Evolutionary conservation across 2,888 invertebrate species (phyloP).

Genomic region (Phrixothrix hirtus): DNA sequence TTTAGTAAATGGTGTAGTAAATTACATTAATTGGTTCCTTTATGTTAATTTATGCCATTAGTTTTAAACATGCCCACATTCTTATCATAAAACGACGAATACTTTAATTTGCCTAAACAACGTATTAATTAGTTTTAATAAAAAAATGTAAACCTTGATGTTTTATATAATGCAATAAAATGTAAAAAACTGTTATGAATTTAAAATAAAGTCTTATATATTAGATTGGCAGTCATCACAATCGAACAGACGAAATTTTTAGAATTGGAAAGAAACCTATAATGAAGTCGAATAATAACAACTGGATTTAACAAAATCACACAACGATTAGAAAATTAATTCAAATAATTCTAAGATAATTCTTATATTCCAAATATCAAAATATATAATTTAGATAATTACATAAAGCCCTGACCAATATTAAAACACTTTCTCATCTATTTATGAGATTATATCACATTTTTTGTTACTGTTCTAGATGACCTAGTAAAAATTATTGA

Average conservation of each 20-base stretch:
- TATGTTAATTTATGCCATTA: too few species aligned
- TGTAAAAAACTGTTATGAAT: too few species aligned
- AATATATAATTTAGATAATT: constrained; percentile 52
- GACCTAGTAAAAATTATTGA: constrained; percentile 51
- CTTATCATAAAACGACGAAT: too few species aligned
- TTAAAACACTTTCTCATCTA: constrained; percentile 42
- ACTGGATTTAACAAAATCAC: constrained; percentile 29
- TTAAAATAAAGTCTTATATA: not conserved
- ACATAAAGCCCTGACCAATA: constrained; percentile 41
- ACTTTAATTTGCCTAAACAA: too few species aligned
- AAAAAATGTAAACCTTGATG: too few species aligned
- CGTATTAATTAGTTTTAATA: too few species aligned
- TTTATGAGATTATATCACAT: constrained; percentile 33
- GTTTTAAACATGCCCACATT: too few species aligned
- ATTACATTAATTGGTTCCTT: too few species aligned
- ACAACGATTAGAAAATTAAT: constrained; percentile 44
- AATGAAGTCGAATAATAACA: constrained; percentile 20
- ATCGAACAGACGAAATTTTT: constrained; percentile 20
- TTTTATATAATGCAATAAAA: too few species aligned
- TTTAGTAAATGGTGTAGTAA: too few species aligned
- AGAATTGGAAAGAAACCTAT: constrained; percentile 23
- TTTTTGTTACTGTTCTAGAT: constrained; percentile 46
- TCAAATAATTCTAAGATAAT: constrained; percentile 43
- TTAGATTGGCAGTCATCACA: not conserved
- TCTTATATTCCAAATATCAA: constrained; percentile 43